Percentiles rank a stretch among this genome's conserved stretches.
phyloP scores from a whole-genome alignment of 2,888 invertebrate species.

The Erpobdella octoculata region DNA sequence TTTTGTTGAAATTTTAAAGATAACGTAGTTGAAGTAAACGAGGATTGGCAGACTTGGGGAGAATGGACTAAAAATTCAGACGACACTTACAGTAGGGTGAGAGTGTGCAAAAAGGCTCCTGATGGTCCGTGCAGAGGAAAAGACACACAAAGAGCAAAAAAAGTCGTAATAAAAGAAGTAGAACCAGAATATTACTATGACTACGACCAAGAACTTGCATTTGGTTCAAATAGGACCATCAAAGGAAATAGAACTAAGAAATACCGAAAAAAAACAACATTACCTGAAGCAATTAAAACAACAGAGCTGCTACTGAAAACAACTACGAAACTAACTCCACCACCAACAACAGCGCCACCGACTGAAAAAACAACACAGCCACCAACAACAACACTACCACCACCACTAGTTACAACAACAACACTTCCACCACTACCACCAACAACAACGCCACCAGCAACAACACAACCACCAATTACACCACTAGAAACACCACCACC shows the following conservation, averaged over 20 bases:
- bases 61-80: neutral
- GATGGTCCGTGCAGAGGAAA: slow-evolving; percentile 9
- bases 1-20: too few species aligned
- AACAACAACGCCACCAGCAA: neutral
- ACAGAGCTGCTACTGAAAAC: too few species aligned
- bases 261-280: neutral
- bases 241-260: neutral
- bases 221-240: neutral
- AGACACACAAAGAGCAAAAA: neutral
- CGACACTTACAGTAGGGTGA: neutral
- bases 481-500: neutral
- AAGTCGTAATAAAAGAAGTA: too few species aligned
- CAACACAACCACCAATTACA: neutral
- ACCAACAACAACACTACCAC: neutral
- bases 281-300: too few species aligned
- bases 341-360: neutral
- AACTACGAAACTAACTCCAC: too few species aligned
- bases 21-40: neutral
- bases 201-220: neutral
- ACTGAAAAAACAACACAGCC: neutral
- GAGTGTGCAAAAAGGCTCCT: slow-evolving; percentile 8
- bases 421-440: neutral
- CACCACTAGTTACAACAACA: neutral
- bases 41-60: neutral
- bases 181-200: too few species aligned